Conservation (phyloP, 2,888 invertebrate species). For the Lobophora halterata region DNA sequence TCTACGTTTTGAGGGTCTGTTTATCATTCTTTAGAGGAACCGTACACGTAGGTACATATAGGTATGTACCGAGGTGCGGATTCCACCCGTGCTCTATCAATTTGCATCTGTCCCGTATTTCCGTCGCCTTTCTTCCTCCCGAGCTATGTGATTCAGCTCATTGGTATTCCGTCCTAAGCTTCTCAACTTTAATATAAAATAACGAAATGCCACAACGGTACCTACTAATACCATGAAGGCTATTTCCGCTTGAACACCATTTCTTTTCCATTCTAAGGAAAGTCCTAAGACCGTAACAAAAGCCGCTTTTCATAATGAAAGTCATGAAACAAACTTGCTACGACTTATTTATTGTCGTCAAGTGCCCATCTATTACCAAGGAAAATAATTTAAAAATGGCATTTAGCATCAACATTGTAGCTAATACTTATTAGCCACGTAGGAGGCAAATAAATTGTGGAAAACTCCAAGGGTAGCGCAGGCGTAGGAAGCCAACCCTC, state of each 20-base stretch:
- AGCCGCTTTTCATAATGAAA: conserved; percentile 36
- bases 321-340: conserved; percentile 40
- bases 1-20: conserved; percentile 10
- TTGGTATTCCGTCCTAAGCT: conserved; percentile 48
- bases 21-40: not conserved
- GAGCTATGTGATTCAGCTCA: conserved; percentile 58
- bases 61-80: conserved; percentile 30
- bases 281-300: conserved; percentile 32
- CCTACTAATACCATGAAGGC: conserved; percentile 38
- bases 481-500: conserved; percentile 14
- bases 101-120: conserved; percentile 51
- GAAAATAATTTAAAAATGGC: conserved; percentile 24
- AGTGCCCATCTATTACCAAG: conserved; percentile 12
- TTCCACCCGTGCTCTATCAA: conserved; percentile 47
- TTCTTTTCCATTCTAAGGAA: conserved; percentile 32
- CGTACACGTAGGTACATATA: conserved; percentile 15
- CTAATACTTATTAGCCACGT: conserved; percentile 25
- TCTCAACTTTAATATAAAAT: conserved; percentile 55
- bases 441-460: conserved; percentile 22
- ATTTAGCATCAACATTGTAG: conserved; percentile 22
- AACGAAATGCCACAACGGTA: conserved; percentile 36
- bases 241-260: conserved; percentile 34
- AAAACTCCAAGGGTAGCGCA: conserved; percentile 11
- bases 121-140: conserved; percentile 46
- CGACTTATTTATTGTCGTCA: conserved; percentile 29